Evolutionary conservation across 2,113 vertebrate genomes (phyloP).

Genomic region (Gorsachius goisagi): DNA sequence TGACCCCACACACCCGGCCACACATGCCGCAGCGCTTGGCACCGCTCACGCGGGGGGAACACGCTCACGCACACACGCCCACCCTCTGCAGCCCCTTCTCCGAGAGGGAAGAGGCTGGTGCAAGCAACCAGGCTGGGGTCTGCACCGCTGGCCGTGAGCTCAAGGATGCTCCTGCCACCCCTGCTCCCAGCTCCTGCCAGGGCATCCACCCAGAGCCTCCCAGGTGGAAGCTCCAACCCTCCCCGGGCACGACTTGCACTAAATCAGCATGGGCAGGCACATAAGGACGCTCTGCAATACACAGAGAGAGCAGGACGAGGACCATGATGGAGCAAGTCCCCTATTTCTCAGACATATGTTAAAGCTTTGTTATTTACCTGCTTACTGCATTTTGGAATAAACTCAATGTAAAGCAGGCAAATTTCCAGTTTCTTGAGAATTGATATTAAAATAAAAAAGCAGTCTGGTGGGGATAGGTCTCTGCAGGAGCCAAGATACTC

Average conservation of each 20-base stretch:
- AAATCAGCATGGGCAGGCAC: background rate
- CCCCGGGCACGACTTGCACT: background rate
- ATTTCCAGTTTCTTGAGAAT: constrained; percentile 21
- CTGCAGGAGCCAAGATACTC: constrained; percentile 6
- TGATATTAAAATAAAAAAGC: constrained; percentile 26
- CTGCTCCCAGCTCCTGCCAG: background rate
- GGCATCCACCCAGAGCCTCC: background rate
- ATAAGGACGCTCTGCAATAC: background rate
- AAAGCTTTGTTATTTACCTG: constrained; percentile 16
- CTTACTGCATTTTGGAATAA: background rate
- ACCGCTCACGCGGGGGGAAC: rapidly evolving
- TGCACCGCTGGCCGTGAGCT: rapidly evolving
- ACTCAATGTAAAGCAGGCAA: background rate
- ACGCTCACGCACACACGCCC: rapidly evolving
- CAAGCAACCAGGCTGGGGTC: rapidly evolving
- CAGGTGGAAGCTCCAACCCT: background rate
- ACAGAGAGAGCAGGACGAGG: background rate
- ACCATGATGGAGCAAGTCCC: background rate
- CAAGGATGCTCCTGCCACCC: rapidly evolving
- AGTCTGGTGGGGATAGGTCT: constrained; percentile 16
- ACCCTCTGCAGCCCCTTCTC: background rate
- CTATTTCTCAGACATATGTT: rapidly evolving
- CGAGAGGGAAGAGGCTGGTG: background rate
- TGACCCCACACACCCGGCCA: background rate
- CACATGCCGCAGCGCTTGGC: rapidly evolving